Conservation (phyloP, 2,113 vertebrate genomes). For the Reinhardtius hippoglossoides region DNA sequence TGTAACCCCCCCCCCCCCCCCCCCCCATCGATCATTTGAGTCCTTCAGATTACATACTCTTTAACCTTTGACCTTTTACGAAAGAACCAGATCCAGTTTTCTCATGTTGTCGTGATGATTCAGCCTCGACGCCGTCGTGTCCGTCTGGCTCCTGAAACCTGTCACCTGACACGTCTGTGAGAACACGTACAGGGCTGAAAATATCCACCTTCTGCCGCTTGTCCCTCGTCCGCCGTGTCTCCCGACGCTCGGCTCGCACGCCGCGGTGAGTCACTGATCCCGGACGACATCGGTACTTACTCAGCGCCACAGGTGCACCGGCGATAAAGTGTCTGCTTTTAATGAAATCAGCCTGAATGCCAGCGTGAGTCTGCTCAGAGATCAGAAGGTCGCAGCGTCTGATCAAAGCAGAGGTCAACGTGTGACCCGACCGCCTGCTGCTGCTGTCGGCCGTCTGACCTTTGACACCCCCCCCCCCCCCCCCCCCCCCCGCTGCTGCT, state of each 20-base stretch:
- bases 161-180: neutral
- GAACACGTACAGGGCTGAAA: neutral
- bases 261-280: neutral
- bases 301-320: neutral
- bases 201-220: neutral
- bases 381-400: neutral
- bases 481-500: neutral
- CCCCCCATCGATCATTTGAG: too few species aligned
- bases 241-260: neutral
- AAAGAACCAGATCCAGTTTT: neutral
- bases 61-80: neutral
- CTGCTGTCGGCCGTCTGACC: conserved; percentile 9
- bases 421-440: neutral
- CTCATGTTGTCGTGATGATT: neutral
- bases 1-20: too few species aligned
- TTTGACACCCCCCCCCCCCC: conserved; percentile 12
- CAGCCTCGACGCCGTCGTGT: neutral
- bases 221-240: neutral
- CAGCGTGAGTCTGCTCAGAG: too few species aligned
- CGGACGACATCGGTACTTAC: neutral
- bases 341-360: neutral
- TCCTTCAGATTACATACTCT: too few species aligned
- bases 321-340: neutral
- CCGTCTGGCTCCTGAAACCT: neutral
- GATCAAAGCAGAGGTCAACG: neutral